phyloP scores from a whole-genome alignment of 2,113 vertebrate species.

The Pluvialis apricaria region DNA sequence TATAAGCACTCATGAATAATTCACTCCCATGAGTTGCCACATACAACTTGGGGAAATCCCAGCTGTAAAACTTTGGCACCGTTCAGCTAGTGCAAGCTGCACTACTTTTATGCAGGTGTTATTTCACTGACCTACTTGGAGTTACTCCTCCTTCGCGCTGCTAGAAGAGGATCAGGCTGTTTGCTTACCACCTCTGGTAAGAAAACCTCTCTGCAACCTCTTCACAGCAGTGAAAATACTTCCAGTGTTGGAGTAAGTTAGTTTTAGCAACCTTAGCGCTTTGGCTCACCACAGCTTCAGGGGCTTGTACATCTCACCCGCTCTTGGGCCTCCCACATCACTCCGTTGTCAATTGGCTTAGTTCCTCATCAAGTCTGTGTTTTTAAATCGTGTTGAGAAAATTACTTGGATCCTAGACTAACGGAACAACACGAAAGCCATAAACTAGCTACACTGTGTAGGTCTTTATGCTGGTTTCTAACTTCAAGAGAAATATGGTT shows the following conservation, averaged over 20 bases:
- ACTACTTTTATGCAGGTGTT: slow-evolving; percentile 36
- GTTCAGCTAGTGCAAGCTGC: neutral
- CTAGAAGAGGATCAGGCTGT: neutral
- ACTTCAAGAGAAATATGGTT: neutral
- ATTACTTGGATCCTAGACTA: neutral
- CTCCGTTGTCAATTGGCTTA: neutral
- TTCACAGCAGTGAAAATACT: neutral
- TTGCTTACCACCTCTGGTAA: neutral
- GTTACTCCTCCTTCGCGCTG: neutral
- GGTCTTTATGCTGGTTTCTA: neutral
- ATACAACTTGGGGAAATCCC: slow-evolving; percentile 30
- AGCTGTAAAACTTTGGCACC: slow-evolving; percentile 39
- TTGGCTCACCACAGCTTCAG: neutral
- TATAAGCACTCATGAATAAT: slow-evolving; percentile 50
- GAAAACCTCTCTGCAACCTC: neutral
- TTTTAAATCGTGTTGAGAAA: neutral
- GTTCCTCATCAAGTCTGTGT: neutral
- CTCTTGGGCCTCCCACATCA: neutral
- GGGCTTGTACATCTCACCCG: neutral
- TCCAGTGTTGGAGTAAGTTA: neutral
- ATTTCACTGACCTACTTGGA: slow-evolving; percentile 51
- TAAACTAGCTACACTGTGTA: neutral
- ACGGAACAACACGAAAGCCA: neutral
- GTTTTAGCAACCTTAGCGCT: neutral
- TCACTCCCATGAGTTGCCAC: neutral